Evolutionary conservation across 2,797 vertebrate species (phyloP), one percentile per base, ranked within the genome.

Genomic region (Urocyon cinereoargenteus): DNA sequence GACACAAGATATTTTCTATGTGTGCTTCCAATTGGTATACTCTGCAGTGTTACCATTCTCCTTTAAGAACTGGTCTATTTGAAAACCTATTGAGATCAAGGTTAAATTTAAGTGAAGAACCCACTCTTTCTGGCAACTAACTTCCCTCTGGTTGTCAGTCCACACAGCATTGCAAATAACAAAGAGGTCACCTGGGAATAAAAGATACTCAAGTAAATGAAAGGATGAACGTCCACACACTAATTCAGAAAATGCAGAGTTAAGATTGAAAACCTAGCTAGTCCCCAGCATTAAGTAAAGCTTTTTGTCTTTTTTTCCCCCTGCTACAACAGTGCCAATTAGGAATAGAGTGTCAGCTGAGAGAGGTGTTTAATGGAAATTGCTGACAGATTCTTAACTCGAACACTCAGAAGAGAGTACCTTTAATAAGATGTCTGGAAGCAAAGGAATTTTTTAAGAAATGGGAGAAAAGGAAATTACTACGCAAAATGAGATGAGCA

Each of bases 351-450:
- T 96, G 96, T 97, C 97, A 93, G 82, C 87, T 40, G 85, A 97
- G 81, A 92, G 78, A 83, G 49, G 72, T 86, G 70, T 93, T 55
- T 93, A 98, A 97, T 95, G 84, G 95, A 82, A 97, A 97, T 92
- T 81, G 87, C 91, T 97, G 98, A 96, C 97, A 98, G 96, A 91
- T 95, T 95, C 89, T 97, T 95, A 97, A 96, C n/a, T 66, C 49
- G 84, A 91, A 93, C 81, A 92, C 78, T 90, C 72, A 98, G 78
- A 86, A 92, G 53, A 95, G 36, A 85, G 62, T 34, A 68, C 75
- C 59, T 97, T 97, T 97, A 97, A 98, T 96, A 97, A 97, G 96
- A 94, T 95, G 70, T 96, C 97, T 96, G 72, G 90, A 97, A 97
- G 94, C 86, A 97, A 90, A 78, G 88, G n/a, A 79, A 86, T 95